Conservation (phyloP, 2,888 invertebrate species). For the Apotomis betuletana region DNA sequence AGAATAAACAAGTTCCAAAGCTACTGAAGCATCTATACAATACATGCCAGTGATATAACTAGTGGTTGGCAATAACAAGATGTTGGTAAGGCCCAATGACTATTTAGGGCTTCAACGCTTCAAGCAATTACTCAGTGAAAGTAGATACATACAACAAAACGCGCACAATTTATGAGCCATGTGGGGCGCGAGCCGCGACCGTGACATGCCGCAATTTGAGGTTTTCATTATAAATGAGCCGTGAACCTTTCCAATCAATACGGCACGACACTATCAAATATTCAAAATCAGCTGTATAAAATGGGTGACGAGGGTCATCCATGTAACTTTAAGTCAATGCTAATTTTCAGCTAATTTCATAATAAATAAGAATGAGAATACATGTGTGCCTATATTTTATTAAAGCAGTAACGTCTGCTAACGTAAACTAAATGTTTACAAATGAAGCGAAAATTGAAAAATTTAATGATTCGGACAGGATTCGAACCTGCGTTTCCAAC, state of each 20-base stretch:
- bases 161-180: slow-evolving; percentile 31
- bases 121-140: slow-evolving; percentile 54
- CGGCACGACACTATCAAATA: not conserved
- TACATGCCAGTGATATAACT: slow-evolving; percentile 22
- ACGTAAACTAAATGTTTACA: too few relatives aligned
- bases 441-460: too few relatives aligned
- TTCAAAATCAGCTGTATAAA: slow-evolving; percentile 16
- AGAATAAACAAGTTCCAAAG: slow-evolving; percentile 14
- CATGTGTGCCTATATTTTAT: too few relatives aligned
- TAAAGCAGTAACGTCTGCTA: too few relatives aligned
- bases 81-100: slow-evolving; percentile 50
- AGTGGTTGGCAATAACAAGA: slow-evolving; percentile 1
- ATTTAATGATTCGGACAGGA: too few relatives aligned
- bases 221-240: slow-evolving; percentile 31
- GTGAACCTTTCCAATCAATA: slow-evolving; percentile 17
- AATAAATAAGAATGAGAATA: too few relatives aligned
- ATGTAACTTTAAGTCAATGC: too few relatives aligned
- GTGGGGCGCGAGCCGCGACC: slow-evolving; percentile 31
- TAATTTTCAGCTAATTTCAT: too few relatives aligned
- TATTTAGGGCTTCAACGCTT: slow-evolving; percentile 57
- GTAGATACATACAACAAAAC: slow-evolving; percentile 39
- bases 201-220: slow-evolving; percentile 14
- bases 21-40: slow-evolving; percentile 1
- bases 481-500: too few relatives aligned
- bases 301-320: not conserved